Evolutionary conservation across 2,797 vertebrate species (phyloP).

Genomic region (Mionectes olivaceus): DNA sequence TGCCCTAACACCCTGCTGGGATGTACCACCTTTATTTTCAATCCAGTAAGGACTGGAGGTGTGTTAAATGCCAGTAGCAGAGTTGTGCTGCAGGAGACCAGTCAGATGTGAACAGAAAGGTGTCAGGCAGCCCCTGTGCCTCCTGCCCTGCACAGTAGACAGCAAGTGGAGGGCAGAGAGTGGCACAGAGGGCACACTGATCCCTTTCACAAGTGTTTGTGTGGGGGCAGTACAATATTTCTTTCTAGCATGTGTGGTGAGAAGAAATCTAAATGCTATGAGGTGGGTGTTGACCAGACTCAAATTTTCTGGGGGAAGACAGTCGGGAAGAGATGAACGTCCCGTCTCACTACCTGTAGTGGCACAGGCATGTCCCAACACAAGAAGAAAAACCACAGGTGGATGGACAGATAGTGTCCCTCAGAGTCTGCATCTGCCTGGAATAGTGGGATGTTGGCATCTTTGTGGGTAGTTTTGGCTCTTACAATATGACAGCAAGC

Average conservation of each 20-base stretch:
- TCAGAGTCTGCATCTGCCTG: not conserved
- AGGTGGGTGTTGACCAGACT: not conserved
- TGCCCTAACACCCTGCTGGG: not conserved
- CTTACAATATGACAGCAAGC: not conserved
- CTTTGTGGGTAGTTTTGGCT: not conserved
- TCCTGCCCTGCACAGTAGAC: not conserved
- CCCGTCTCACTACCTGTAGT: rapidly evolving
- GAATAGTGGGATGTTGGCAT: not conserved
- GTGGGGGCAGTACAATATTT: not conserved
- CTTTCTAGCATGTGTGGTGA: rapidly evolving
- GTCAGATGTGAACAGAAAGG: not conserved
- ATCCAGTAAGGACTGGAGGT: not conserved
- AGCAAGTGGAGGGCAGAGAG: no score
- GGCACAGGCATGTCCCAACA: rapidly evolving
- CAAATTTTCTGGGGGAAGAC: not conserved
- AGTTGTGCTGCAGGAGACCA: not conserved
- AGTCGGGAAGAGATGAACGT: not conserved
- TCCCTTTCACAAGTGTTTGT: not conserved
- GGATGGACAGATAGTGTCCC: not conserved
- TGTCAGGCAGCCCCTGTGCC: not conserved
- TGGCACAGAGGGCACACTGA: not conserved
- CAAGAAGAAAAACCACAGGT: not conserved
- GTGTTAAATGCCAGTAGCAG: not conserved
- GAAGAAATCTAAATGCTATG: not conserved
- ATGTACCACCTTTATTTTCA: not conserved